Percentiles rank a stretch among this genome's conserved stretches.
Conservation (phyloP, 2,888 invertebrate species). For the Laspeyria flexula region DNA sequence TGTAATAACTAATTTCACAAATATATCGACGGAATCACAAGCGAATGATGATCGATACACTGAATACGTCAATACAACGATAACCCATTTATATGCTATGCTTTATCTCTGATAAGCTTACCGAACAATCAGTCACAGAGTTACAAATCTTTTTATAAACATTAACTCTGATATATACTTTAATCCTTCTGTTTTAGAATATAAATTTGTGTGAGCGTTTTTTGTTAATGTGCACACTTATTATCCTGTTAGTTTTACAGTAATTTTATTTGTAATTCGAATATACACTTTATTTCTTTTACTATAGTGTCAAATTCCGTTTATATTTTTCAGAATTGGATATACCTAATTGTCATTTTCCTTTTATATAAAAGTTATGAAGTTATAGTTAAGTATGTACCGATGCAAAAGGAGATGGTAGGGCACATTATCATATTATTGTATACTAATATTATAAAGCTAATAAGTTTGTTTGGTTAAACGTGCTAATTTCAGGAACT, state of each 20-base stretch:
- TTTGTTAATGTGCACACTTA: neutral
- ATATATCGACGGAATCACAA: slow-evolving; percentile 12
- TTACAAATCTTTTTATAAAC: neutral
- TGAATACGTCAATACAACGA: slow-evolving; percentile 76
- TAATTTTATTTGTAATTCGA: neutral
- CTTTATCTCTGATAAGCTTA: slow-evolving; percentile 67
- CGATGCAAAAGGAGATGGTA: too few relatives aligned
- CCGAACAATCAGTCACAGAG: slow-evolving; percentile 10
- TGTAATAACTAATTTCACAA: slow-evolving; percentile 7
- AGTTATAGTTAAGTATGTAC: too few relatives aligned
- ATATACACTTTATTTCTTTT: neutral
- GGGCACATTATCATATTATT: too few relatives aligned
- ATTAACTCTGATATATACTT: neutral
- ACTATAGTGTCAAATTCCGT: neutral
- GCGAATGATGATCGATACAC: slow-evolving; percentile 52
- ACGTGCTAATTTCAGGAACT: too few relatives aligned
- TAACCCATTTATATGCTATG: slow-evolving; percentile 56
- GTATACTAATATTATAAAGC: too few relatives aligned
- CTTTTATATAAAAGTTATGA: too few relatives aligned
- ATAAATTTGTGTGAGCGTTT: neutral
- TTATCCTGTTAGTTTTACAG: neutral
- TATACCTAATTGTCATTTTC: too few relatives aligned
- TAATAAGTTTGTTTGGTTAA: too few relatives aligned
- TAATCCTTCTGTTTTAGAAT: neutral
- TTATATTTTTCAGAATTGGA: too few relatives aligned